Base-by-base conservation (phyloP, 1,140 invertebrate genomes). In the Dendrolimus kikuchii region DNA sequence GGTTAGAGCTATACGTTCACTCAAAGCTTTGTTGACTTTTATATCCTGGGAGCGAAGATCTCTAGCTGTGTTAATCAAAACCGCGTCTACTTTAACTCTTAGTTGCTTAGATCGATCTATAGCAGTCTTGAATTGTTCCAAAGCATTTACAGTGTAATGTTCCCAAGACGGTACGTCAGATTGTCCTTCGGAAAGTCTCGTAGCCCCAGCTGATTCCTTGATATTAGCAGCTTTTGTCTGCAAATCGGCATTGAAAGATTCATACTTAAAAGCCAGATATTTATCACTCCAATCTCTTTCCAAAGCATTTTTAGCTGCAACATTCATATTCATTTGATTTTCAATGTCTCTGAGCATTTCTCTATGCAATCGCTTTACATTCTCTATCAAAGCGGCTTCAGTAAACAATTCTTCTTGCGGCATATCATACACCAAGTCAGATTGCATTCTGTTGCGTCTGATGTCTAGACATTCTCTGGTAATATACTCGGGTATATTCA, bases 221-320 rank as follows among this genome's bases (percentile, higher is more conserved):
- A 93, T 88, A 2, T 89, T 88, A 3, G 78, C 82, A 3, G 92
- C 91, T 53, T 89, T 87, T 36, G 91, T 93, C 48, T 90, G 89
- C 38, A 94, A 68, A 5, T 90, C 85, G 7, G 89, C 66, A 66
- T 91, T 93, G 0, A 85, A 64, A 0, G 87, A 87, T 59, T 96
- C 95, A 37, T 94, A 92, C 66, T 93, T 90, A 66, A 94, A 92
- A 5, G 94, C 90, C 64, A 95, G 90, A 60, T 91, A 90, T 86
- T 96, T 97, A 73, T 96, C 93, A 59, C 94, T 95, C 94, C 95
- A 96, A 72, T 96, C 95, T 55, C 90, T 90, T 82, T 96, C 95
- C 41, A 96, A 71, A 5, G 92, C 89, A 49, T 91, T 87, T 68
- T 95, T 95, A 0, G 92, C 90, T 7, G 93, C 89, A 52, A 92